Conservation (phyloP, 2,888 invertebrate species). For the Drosophila pseudotalamancana region DNA sequence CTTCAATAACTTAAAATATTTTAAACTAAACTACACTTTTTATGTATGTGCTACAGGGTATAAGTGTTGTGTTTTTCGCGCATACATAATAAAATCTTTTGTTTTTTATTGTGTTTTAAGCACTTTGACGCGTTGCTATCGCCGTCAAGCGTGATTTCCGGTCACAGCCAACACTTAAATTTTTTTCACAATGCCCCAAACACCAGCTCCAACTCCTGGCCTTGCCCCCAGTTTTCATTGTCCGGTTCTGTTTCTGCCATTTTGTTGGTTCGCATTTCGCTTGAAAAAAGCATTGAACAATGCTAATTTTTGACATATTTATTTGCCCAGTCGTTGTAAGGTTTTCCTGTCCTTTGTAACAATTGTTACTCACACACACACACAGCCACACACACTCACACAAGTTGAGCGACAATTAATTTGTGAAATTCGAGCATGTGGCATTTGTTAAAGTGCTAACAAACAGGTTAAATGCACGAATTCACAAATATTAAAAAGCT, state of each 20-base stretch:
- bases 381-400: conserved; percentile 2
- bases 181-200: neutral
- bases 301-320: conserved; percentile 65
- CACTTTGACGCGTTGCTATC: conserved; percentile 51
- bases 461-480: conserved; percentile 48
- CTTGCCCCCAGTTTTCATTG: neutral
- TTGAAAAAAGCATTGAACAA: conserved; percentile 44
- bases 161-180: conserved; percentile 53
- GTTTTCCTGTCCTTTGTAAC: conserved; percentile 32
- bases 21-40: neutral
- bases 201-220: neutral
- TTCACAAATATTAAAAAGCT: conserved; percentile 31
- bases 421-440: conserved; percentile 32
- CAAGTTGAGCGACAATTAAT: conserved; percentile 49
- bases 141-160: conserved; percentile 71
- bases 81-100: conserved; percentile 12
- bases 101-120: conserved; percentile 38
- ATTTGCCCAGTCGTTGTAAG: conserved; percentile 47
- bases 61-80: conserved; percentile 8
- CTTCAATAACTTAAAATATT: too few relatives aligned
- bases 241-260: conserved; percentile 38
- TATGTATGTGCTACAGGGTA: neutral
- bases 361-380: conserved; percentile 18
- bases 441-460: conserved; percentile 39
- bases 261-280: conserved; percentile 30